phyloP scores from a whole-genome alignment of 1,140 invertebrate species.

The Pseudomyrmex cubaensis region DNA sequence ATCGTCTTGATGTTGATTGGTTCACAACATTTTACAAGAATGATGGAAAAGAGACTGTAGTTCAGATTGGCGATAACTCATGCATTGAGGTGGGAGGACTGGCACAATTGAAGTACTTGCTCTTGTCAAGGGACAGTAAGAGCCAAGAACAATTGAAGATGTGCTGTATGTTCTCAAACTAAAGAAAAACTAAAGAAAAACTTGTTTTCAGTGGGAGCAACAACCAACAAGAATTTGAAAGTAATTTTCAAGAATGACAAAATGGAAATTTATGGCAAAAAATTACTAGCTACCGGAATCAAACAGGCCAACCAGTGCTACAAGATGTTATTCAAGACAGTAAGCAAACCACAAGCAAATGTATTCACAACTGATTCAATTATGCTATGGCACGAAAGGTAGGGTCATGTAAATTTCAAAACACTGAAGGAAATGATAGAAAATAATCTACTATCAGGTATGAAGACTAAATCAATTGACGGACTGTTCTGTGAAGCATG shows the following conservation, averaged over 20 bases:
- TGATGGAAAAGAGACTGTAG: constrained; percentile 5
- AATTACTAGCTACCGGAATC: constrained; percentile 53
- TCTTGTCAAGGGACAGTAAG: constrained; percentile 52
- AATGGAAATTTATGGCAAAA: constrained; percentile 52
- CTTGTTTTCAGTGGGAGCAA: constrained; percentile 71
- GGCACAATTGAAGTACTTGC: constrained; percentile 49
- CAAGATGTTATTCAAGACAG: not conserved
- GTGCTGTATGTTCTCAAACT: constrained; percentile 67
- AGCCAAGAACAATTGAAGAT: constrained; percentile 52
- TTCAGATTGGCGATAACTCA: constrained; percentile 65
- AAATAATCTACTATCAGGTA: not conserved
- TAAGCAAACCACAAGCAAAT: not conserved
- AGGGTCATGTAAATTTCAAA: not conserved
- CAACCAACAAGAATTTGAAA: constrained; percentile 55
- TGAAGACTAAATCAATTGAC: not conserved
- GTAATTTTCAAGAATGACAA: constrained; percentile 59
- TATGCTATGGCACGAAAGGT: not conserved
- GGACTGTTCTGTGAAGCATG: not conserved
- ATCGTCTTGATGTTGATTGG: not conserved
- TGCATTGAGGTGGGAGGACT: constrained; percentile 50
- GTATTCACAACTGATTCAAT: not conserved
- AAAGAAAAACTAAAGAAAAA: constrained; percentile 63
- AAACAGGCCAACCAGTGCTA: constrained; percentile 51
- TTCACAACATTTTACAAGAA: not conserved
- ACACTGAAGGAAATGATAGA: not conserved